Evolutionary conservation across 1,140 invertebrate species (phyloP), one percentile per base, ranked within the genome.

Genomic region (Palaemon carinicauda): DNA sequence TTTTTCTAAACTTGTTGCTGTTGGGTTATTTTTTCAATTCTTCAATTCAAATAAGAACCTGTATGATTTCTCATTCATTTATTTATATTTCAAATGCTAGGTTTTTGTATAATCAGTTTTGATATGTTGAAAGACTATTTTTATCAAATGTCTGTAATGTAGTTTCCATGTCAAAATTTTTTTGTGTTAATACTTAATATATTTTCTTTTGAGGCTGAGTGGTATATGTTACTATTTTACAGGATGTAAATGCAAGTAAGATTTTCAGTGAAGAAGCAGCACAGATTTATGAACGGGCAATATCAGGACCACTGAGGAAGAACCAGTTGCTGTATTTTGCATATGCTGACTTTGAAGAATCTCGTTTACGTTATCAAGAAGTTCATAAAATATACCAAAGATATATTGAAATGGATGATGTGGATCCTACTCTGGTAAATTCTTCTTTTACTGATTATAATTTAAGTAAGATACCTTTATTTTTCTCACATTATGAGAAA

Each of bases 321-420:
- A 99, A 97, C 91, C 96, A 97, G 92, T 92, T 99, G 21, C 91
- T 99, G 7, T 98, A 99, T 91, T 99, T 99, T 92, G 97, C 98
- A 0, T 98, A 99, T 91, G 98, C 98, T 1, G 99, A 99, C 92
- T 99, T 99, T 91, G 98, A 99, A 92, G 98, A 99, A 93, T 96
- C 97, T 41, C 93, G 98, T 71, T 94, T 99, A 90, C 98, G 98
- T 91, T 98, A 98, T 91, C 97, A 99, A 87, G 98, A 98, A 93
- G 98, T 99, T 0, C 97, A 99, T 92, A 95, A 96, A 90, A 99
- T 99, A 90, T 99, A 99, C 92, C 96, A 97, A 84, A 95, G 96
- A 89, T 95, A 97, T 90, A 92, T 99, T 19, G 96, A 96, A 90
- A 95, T 98, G 90, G 92, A 94, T 88, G 96, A 98, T 89, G 95